These are phyloP conservation scores for Sula dactylatra DNA, from an alignment of 2,113 vertebrate species.

Conservation along the genomic window DNA sequence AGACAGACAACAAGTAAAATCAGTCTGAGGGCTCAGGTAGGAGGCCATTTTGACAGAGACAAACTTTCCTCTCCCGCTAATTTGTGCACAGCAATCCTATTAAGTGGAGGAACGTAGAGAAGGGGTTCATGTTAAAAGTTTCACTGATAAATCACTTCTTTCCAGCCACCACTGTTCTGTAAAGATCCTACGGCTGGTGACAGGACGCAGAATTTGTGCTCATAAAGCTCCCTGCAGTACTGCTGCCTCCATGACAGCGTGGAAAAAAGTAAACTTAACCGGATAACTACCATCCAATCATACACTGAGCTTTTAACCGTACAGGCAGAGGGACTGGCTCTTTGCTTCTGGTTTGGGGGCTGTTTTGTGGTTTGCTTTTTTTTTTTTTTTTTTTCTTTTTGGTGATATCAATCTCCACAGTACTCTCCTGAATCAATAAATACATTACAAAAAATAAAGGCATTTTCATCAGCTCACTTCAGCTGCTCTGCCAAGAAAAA, in stretches of 20 bases:
- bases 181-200: not conserved
- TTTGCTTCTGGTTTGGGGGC: not conserved
- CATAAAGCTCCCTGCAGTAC: accelerated
- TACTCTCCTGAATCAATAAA: not conserved
- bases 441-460: not conserved
- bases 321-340: not conserved
- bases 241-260: not conserved
- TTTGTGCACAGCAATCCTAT: not conserved
- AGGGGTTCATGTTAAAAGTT: not conserved
- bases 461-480: not conserved
- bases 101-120: not conserved
- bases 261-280: not conserved
- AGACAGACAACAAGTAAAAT: not conserved
- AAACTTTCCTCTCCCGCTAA: not conserved
- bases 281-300: not conserved
- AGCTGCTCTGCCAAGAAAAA: not conserved
- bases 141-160: not conserved
- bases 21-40: not conserved
- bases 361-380: not conserved
- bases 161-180: not conserved
- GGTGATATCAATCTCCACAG: not conserved
- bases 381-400: not conserved
- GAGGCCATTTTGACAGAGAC: not conserved
- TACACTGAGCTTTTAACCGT: not conserved
- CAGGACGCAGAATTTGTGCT: not conserved